phyloP scores from a whole-genome alignment of 2,888 invertebrate species.

The Plagiodera versicolora region DNA sequence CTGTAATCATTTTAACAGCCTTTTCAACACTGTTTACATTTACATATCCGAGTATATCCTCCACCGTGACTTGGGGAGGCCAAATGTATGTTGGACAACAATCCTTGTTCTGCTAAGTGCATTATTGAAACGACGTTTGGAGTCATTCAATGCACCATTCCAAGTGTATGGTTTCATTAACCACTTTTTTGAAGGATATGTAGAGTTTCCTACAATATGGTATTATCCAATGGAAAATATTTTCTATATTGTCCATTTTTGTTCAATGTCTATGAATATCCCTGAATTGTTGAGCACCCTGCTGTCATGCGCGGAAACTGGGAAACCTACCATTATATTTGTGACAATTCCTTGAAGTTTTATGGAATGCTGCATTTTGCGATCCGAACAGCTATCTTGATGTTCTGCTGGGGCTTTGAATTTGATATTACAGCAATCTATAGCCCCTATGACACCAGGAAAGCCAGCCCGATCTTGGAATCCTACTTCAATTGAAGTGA shows the following conservation, averaged over 20 bases:
- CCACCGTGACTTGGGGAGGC: conserved; percentile 6
- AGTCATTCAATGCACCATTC: background rate
- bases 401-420: conserved; percentile 9
- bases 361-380: conserved; percentile 10
- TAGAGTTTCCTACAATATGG: conserved; percentile 8
- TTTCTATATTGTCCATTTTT: background rate
- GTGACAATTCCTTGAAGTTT: conserved; percentile 15
- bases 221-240: conserved; percentile 6
- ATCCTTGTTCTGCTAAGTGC: conserved; percentile 1
- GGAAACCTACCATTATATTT: conserved; percentile 13
- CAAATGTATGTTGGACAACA: conserved; percentile 9
- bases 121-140: background rate
- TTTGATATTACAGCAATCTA: conserved; percentile 13
- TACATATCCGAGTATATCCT: background rate
- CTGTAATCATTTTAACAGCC: conserved; percentile 6
- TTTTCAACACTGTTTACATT: conserved; percentile 10
- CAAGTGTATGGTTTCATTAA: conserved; percentile 7
- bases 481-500: background rate
- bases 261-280: background rate
- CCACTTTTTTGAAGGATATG: conserved; percentile 7
- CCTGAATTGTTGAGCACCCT: conserved; percentile 3
- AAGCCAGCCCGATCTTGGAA: background rate
- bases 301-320: conserved; percentile 5
- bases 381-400: conserved; percentile 13
- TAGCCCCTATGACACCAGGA: conserved; percentile 6